phyloP scores from a whole-genome alignment of 2,797 vertebrate genomes.

The Pangasius macronema region DNA sequence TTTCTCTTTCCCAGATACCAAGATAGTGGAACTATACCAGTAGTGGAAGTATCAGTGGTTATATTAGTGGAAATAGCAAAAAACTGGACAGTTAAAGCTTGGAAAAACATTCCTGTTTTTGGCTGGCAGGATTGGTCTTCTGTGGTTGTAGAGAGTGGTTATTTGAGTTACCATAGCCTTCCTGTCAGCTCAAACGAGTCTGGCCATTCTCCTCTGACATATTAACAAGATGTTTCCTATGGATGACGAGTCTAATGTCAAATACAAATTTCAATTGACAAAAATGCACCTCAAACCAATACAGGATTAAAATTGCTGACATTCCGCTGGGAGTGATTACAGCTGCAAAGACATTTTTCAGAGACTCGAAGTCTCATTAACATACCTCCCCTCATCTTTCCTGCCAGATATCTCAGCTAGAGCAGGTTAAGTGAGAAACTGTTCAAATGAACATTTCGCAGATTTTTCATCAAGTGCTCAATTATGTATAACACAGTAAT shows the following conservation, averaged over 20 bases:
- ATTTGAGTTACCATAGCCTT: neutral
- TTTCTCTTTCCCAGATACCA: neutral
- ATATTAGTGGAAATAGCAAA: neutral
- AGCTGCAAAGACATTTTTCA: neutral
- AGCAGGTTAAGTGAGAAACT: conserved; percentile 50
- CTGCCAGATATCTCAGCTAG: conserved; percentile 22
- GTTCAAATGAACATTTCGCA: conserved; percentile 53
- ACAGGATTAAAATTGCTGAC: neutral
- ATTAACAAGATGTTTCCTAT: neutral
- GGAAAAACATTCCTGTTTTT: neutral
- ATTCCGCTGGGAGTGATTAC: neutral
- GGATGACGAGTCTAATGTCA: neutral
- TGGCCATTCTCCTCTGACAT: neutral
- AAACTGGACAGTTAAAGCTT: neutral
- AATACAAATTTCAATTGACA: neutral
- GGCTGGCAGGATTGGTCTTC: neutral
- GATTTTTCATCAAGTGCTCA: conserved; percentile 48
- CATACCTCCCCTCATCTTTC: conserved; percentile 34
- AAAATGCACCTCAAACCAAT: neutral
- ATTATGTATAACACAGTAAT: conserved; percentile 59
- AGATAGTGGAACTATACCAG: neutral
- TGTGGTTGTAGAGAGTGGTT: neutral
- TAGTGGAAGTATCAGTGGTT: neutral
- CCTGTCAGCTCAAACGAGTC: neutral
- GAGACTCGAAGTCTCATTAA: conserved; percentile 32